A percentile compares a stretch with the other conserved stretches of the same genome.
Conservation (phyloP, 2,888 invertebrate genomes). For the Meganola albula region DNA sequence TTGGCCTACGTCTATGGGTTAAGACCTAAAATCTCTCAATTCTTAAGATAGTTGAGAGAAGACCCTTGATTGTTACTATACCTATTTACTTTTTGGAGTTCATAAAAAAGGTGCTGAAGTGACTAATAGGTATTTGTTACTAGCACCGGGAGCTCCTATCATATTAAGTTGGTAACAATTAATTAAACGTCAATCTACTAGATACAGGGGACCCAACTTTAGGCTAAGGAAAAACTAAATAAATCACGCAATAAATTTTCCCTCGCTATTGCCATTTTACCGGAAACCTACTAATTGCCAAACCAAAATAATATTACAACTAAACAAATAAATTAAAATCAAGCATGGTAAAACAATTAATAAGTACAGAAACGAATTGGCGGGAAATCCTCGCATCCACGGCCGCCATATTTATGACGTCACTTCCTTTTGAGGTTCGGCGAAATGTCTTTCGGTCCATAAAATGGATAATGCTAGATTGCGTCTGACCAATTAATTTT, state of each 20-base stretch:
- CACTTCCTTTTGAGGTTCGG: conserved; percentile 10
- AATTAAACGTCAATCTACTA: too few species aligned
- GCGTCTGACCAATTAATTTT: conserved; percentile 3
- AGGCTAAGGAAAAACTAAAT: too few species aligned
- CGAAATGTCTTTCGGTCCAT: conserved; percentile 16
- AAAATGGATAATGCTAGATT: conserved; percentile 10
- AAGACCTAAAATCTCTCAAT: too few species aligned
- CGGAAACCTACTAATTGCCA: not conserved
- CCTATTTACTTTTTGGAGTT: too few species aligned
- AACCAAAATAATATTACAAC: not conserved
- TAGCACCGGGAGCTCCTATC: too few species aligned
- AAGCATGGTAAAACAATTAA: conserved; percentile 36
- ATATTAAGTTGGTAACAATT: too few species aligned
- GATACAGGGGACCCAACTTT: too few species aligned
- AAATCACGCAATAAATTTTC: not conserved
- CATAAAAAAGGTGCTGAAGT: too few species aligned
- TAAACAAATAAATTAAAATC: conserved; percentile 15
- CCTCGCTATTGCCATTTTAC: not conserved
- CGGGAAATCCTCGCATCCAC: conserved; percentile 33
- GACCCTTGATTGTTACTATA: too few species aligned
- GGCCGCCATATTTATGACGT: conserved; percentile 22
- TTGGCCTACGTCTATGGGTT: too few species aligned
- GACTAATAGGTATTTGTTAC: too few species aligned
- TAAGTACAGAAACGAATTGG: conserved; percentile 25
- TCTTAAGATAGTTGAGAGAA: too few species aligned